phyloP scores from a whole-genome alignment of 2,113 vertebrate species.

The Octodon degus region DNA sequence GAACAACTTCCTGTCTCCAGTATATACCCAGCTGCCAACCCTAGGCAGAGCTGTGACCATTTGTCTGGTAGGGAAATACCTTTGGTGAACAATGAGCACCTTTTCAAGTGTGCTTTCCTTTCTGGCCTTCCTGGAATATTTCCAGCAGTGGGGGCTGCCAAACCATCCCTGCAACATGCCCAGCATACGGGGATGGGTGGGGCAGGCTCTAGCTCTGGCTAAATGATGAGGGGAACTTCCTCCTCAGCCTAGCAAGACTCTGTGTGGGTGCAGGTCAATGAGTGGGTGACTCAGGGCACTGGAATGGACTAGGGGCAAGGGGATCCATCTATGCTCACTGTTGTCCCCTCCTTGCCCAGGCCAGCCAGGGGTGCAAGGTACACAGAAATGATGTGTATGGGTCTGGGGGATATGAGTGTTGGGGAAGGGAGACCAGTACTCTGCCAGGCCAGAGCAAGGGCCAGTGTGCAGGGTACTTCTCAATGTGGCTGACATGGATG shows the following conservation, averaged over 20 bases:
- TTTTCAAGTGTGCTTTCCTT: neutral
- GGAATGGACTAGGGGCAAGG: neutral
- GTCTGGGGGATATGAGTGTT: rapidly evolving
- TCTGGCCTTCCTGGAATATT: neutral
- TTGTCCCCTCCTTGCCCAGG: neutral
- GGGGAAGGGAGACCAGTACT: neutral
- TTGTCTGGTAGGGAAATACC: neutral
- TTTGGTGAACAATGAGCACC: neutral
- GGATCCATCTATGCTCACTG: neutral
- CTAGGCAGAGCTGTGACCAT: neutral
- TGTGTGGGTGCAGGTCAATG: too few species aligned
- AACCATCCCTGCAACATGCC: neutral
- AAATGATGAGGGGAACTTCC: rapidly evolving
- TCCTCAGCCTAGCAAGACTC: too few species aligned
- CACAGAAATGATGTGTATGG: neutral
- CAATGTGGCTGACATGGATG: neutral
- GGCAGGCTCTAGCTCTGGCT: neutral
- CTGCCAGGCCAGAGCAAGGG: neutral
- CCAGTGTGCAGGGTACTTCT: neutral
- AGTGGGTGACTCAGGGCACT: neutral
- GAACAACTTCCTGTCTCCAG: neutral
- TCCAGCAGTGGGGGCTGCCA: neutral
- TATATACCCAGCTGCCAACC: neutral
- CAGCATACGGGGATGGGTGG: neutral
- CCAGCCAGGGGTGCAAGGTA: neutral